These are phyloP conservation scores for Hololepta plana DNA, from an alignment of 2,888 invertebrate species.

Conservation along the genomic window DNA sequence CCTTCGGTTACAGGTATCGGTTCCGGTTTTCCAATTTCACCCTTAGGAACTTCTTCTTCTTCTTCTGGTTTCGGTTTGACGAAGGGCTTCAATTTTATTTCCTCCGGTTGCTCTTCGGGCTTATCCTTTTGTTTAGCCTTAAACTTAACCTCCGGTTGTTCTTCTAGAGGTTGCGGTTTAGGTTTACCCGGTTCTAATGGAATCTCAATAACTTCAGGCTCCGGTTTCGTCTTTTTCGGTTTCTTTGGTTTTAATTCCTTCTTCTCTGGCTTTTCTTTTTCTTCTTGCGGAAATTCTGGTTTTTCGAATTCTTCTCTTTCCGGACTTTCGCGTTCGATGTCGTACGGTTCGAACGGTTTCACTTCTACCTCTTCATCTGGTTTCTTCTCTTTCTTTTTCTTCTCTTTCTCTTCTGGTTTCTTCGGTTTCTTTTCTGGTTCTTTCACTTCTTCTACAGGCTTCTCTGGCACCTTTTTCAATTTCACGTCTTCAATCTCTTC, in stretches of 20 bases:
- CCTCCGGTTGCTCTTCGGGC: conserved; percentile 13
- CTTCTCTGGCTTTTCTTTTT: conserved; percentile 13
- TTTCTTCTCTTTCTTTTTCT: conserved; percentile 14
- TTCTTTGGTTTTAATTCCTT: conserved; percentile 14
- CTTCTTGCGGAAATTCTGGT: conserved; percentile 19
- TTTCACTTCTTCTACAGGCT: conserved; percentile 10
- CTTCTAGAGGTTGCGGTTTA: conserved; percentile 20
- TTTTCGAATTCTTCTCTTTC: conserved; percentile 20
- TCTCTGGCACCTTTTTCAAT: conserved; percentile 9
- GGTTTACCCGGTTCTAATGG: conserved; percentile 13
- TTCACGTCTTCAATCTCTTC: conserved; percentile 25
- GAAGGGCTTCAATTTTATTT: conserved; percentile 12
- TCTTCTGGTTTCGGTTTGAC: conserved; percentile 7
- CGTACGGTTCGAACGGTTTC: conserved; percentile 22
- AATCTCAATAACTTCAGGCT: conserved; percentile 10
- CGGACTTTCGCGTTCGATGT: conserved; percentile 22
- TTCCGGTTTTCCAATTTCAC: conserved; percentile 15
- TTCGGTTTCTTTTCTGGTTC: conserved; percentile 7
- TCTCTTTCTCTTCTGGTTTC: conserved; percentile 14
- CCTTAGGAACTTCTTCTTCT: conserved; percentile 8
- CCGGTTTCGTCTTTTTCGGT: conserved; percentile 11
- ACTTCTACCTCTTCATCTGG: conserved; percentile 21
- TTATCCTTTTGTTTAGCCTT: no score
- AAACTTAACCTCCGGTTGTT: conserved; percentile 11
- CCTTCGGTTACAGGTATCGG: conserved; percentile 9